These are phyloP conservation scores for Micrastur ruficollis DNA, from an alignment of 2,797 vertebrate species.

Conservation along the genomic window DNA sequence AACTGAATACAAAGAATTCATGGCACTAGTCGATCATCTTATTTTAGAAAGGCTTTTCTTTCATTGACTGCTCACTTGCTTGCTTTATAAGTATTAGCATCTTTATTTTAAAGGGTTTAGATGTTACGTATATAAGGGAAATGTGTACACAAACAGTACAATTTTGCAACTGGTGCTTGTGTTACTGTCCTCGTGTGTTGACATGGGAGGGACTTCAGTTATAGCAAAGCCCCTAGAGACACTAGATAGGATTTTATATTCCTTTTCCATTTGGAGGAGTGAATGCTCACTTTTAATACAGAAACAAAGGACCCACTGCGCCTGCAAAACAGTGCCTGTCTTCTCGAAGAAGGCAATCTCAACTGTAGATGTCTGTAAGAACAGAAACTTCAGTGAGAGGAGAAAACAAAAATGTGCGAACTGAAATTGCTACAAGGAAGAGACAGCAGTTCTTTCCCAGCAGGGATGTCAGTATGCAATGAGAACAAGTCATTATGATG, in stretches of 20 bases:
- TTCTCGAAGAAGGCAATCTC: background rate
- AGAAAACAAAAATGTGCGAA: background rate
- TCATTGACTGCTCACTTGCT: background rate
- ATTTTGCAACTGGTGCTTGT: background rate
- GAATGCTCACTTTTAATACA: background rate
- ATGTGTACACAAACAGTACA: background rate
- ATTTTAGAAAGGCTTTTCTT: background rate
- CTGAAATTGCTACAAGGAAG: background rate
- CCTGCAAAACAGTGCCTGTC: background rate
- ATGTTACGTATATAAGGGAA: background rate
- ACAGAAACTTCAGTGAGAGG: background rate
- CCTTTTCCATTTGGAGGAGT: background rate
- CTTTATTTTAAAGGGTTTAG: background rate
- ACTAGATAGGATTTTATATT: background rate
- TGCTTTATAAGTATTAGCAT: background rate
- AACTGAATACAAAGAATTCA: background rate
- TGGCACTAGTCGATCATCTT: background rate
- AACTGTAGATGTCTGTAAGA: background rate
- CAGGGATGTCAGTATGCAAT: background rate
- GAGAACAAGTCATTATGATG: slow-evolving; percentile 25
- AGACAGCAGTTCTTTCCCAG: background rate
- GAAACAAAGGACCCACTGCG: background rate
- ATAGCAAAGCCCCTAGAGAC: background rate
- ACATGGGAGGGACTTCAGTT: background rate
- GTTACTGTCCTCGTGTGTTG: background rate